Conservation (phyloP, 2,797 vertebrate species). For the Urosaurus nigricauda region DNA sequence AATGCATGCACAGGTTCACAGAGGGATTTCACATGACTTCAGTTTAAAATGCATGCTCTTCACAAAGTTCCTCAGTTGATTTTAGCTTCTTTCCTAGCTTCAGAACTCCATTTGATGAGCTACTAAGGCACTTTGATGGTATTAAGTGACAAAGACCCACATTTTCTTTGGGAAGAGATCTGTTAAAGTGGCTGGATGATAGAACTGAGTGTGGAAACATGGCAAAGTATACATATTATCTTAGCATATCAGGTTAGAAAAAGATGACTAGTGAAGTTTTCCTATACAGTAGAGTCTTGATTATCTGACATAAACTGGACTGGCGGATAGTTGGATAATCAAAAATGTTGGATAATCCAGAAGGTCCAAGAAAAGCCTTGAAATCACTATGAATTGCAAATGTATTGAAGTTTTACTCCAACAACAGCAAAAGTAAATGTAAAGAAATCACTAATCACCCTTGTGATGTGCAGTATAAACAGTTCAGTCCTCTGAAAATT, state of each 20-base stretch:
- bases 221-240: background rate
- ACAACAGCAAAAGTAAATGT: too few relatives aligned
- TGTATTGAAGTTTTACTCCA: too few relatives aligned
- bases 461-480: too few relatives aligned
- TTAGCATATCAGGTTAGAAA: background rate
- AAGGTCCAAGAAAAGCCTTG: too few relatives aligned
- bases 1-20: background rate
- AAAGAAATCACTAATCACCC: too few relatives aligned
- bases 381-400: too few relatives aligned
- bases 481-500: too few relatives aligned
- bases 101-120: conserved; percentile 10
- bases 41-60: conserved; percentile 26
- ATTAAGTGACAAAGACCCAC: conserved; percentile 7
- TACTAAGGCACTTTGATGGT: background rate
- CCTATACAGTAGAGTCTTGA: too few relatives aligned
- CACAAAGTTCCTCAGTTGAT: conserved; percentile 27
- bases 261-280: too few relatives aligned
- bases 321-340: too few relatives aligned
- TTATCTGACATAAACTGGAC: too few relatives aligned
- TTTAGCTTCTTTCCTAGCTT: background rate
- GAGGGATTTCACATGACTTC: conserved; percentile 9
- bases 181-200: background rate
- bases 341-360: too few relatives aligned
- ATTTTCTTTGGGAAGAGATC: conserved; percentile 22
- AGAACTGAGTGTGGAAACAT: background rate